Base-by-base conservation (phyloP, 2,113 vertebrate species). In the Pangasianodon hypophthalmus region DNA sequence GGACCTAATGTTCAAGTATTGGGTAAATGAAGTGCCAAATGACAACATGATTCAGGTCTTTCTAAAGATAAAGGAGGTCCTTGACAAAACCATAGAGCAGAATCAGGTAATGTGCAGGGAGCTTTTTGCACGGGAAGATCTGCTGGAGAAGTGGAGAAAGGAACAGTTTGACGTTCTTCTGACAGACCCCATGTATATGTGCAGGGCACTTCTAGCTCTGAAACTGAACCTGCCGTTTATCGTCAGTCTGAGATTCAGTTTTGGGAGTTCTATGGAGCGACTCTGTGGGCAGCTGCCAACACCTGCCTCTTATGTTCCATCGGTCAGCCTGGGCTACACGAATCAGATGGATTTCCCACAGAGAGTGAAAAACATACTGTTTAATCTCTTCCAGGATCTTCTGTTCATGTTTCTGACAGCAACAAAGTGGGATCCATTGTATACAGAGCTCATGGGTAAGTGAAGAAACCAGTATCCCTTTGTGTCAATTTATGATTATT, bases 271-370 rank as follows among this genome's bases (percentile, higher is more conserved):
- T 0, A 0, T 94, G 67, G 96, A 96, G 86, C 88, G 93, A 48
- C 32, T 93, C 0, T 94, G 93, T 48, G 96, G 94, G 32, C 87
- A 58, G 4, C 85, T 97, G 2, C 93, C 94, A 41, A 11, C 92
- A 1, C 95, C 96, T 41, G 93, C 94, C 37, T 96, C 96, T 1
- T 97, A 96, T 0, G 90, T 95, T 13, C 95, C 96, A 50, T 50
- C 90, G 0, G 62, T 88, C 8, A 52, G 24, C 41, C 0, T 60
- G 14, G 87, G 26, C 5, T n/a, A 41, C 77, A 94, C 86, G 44
- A 95, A 96, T 19, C 88, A 81, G 5, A 95, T 96, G 95, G 92
- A 89, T 58, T 96, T 96, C 86, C 6, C 82, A 48, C 93, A 96
- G 83, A 95, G 94, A 56, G 24, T 95, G 1, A 91, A 86, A 88